A percentile compares a stretch with the other conserved stretches of the same genome.
Evolutionary conservation across 2,888 invertebrate species (phyloP).

Genomic region (Andrena dorsata): DNA sequence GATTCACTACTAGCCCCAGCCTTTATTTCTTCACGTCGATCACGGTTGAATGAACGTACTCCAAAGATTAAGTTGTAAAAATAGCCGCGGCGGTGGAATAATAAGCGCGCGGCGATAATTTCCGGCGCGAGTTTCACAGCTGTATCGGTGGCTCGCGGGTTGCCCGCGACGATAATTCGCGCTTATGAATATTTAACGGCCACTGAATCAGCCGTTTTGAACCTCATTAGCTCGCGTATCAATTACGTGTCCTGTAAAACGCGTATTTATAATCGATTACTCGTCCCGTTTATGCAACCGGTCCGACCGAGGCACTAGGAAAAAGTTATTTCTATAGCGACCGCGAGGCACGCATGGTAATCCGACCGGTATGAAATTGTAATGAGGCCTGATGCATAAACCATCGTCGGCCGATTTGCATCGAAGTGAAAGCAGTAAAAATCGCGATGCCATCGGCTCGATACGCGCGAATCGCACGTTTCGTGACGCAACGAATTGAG

Average conservation of each 20-base stretch:
- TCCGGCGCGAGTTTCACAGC: not conserved
- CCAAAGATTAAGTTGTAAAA: slow-evolving; percentile 6
- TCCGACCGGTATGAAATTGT: slow-evolving; percentile 32
- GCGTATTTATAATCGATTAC: slow-evolving; percentile 51
- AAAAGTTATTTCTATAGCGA: slow-evolving; percentile 42
- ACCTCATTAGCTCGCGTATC: slow-evolving; percentile 26
- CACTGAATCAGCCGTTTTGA: slow-evolving; percentile 35
- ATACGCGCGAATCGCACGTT: not conserved
- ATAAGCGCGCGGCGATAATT: slow-evolving; percentile 6
- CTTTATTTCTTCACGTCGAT: not conserved
- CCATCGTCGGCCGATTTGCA: slow-evolving; percentile 33
- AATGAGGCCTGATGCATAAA: slow-evolving; percentile 33
- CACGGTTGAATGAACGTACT: slow-evolving; percentile 8
- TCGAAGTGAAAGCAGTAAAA: slow-evolving; percentile 32
- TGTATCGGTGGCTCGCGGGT: not conserved
- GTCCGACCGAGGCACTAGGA: slow-evolving; percentile 19
- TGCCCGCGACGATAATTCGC: slow-evolving; percentile 4
- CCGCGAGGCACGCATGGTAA: slow-evolving; percentile 19
- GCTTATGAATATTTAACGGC: slow-evolving; percentile 39
- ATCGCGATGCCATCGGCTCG: not conserved
- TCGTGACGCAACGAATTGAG: not conserved
- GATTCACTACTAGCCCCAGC: not conserved
- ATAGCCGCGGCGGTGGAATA: not conserved
- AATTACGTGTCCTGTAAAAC: slow-evolving; percentile 30
- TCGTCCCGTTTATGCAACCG: slow-evolving; percentile 35